Conservation (phyloP, 2,888 invertebrate species). For the Synanthedon tipuliformis region DNA sequence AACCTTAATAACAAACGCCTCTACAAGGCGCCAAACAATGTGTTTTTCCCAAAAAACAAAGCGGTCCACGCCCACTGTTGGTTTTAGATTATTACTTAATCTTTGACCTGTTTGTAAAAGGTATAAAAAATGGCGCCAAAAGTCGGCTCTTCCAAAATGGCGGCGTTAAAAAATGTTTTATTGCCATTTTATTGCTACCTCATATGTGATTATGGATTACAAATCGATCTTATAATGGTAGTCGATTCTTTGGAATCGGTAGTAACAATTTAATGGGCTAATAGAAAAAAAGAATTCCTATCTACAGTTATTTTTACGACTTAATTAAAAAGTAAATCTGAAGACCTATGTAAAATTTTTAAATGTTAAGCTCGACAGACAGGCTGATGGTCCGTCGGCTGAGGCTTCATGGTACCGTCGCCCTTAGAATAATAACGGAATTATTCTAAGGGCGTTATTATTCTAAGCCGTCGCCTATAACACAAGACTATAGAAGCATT, state of each 20-base stretch:
- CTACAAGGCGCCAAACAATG: constrained; percentile 10
- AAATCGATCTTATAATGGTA: constrained; percentile 11
- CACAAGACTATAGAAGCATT: too few species aligned
- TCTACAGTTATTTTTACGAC: too few species aligned
- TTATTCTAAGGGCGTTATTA: too few species aligned
- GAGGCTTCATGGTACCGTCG: too few species aligned
- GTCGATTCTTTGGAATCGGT: background rate
- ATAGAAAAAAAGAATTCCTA: background rate
- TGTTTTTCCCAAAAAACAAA: constrained; percentile 9
- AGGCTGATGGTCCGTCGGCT: too few species aligned
- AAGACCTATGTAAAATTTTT: too few species aligned
- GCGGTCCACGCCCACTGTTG: constrained; percentile 53
- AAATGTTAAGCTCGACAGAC: too few species aligned
- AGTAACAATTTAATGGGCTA: background rate
- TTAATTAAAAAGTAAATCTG: too few species aligned
- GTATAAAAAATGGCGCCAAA: constrained; percentile 41
- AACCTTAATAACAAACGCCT: constrained; percentile 8
- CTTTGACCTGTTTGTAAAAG: constrained; percentile 16
- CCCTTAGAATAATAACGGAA: too few species aligned
- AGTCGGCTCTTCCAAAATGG: constrained; percentile 20
- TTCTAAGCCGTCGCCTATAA: too few species aligned
- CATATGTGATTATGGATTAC: constrained; percentile 4
- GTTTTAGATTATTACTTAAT: constrained; percentile 59
- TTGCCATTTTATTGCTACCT: constrained; percentile 12
- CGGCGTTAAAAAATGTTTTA: constrained; percentile 9